phyloP scores from a whole-genome alignment of 53 echinoderm and acorn worm species.

The Zoroaster sp. region DNA sequence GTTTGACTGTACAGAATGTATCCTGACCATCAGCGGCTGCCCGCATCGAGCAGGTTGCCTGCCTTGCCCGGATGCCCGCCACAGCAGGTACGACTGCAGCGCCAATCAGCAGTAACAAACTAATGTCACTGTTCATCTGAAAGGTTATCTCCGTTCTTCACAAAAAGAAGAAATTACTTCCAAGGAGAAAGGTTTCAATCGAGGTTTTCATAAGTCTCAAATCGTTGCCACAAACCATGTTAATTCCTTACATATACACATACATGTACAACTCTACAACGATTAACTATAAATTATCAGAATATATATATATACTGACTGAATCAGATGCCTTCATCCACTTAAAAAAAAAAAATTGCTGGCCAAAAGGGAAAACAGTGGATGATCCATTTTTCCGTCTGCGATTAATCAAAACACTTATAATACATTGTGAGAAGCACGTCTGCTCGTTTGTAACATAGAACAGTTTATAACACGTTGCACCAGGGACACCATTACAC shows the following conservation, averaged over 20 bases:
- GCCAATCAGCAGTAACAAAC: no score
- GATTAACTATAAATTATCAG: slow-evolving; percentile 38
- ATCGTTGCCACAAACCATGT: slow-evolving; percentile 30
- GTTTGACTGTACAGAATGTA: no score
- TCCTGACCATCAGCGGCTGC: no score
- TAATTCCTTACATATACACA: slow-evolving; percentile 45
- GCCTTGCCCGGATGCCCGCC: no score
- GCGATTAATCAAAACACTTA: background rate
- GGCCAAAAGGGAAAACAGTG: background rate
- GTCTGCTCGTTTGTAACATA: background rate
- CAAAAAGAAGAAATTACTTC: no score
- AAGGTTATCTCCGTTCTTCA: no score
- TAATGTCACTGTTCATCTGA: no score
- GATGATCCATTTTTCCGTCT: background rate
- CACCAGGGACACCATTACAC: background rate
- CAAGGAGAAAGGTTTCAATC: no score
- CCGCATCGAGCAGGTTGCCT: no score
- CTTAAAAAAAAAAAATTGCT: background rate
- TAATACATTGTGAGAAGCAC: background rate
- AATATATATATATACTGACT: slow-evolving; percentile 29
- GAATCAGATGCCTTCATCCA: background rate
- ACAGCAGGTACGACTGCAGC: no score
- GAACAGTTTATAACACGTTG: background rate
- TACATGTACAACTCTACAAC: background rate
- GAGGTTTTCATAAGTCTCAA: background rate